Evolutionary conservation across 2,888 invertebrate genomes (phyloP).

Genomic region (Hemistola chrysoprasaria): DNA sequence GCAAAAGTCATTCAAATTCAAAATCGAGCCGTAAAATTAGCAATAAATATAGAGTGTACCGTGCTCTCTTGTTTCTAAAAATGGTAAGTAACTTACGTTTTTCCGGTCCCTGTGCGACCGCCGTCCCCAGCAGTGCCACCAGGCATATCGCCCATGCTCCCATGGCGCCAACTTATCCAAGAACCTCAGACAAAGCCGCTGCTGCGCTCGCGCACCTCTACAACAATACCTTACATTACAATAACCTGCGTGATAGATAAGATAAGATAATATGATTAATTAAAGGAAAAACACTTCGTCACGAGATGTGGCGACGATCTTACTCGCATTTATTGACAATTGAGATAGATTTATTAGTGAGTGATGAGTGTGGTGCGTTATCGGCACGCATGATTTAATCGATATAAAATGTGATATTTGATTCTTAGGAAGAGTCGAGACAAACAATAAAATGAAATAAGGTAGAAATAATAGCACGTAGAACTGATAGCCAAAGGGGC

Average conservation of each 20-base stretch:
- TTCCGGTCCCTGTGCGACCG: constrained; percentile 53
- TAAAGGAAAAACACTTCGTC: constrained; percentile 74
- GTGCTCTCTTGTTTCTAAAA: too few species aligned
- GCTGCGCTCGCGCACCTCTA: constrained; percentile 51
- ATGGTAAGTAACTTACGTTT: constrained; percentile 57
- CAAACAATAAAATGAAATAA: too few species aligned
- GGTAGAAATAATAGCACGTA: too few species aligned
- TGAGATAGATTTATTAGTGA: constrained; percentile 7
- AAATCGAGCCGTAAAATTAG: background rate
- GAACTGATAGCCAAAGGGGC: too few species aligned
- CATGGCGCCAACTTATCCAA: constrained; percentile 26
- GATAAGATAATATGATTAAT: constrained; percentile 69
- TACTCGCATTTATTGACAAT: background rate
- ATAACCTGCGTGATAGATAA: constrained; percentile 24
- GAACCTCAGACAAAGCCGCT: constrained; percentile 26
- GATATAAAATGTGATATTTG: too few species aligned
- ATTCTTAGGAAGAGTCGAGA: too few species aligned
- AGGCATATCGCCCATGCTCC: constrained; percentile 39
- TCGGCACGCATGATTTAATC: constrained; percentile 5
- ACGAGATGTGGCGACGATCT: constrained; percentile 54
- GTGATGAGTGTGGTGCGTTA: background rate
- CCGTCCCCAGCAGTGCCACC: constrained; percentile 43
- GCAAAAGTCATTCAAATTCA: too few species aligned
- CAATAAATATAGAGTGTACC: background rate
- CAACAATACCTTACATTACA: constrained; percentile 50